Conservation (phyloP, 2,113 vertebrate genomes). For the Melanerpes aurifrons region DNA sequence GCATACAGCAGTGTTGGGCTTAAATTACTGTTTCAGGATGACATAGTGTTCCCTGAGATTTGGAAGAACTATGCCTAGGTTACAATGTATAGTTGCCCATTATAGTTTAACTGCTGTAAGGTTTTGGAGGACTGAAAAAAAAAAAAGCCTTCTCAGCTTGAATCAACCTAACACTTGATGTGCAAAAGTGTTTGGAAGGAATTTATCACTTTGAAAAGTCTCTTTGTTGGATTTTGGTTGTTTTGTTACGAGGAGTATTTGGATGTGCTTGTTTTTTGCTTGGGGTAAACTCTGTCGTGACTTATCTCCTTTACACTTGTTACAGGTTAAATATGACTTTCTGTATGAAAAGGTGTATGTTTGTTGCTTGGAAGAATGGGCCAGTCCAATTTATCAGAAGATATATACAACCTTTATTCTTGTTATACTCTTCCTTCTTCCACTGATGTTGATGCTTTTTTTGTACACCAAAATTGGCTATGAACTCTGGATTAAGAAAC, state of each 20-base stretch:
- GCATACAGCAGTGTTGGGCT: neutral
- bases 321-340: conserved; percentile 81
- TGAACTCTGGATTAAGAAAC: conserved; percentile 80
- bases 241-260: neutral
- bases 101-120: neutral
- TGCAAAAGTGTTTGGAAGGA: neutral
- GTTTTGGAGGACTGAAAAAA: neutral
- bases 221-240: neutral
- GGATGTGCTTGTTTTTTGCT: neutral
- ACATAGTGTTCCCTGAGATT: neutral
- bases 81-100: neutral
- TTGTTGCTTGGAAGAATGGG: conserved; percentile 80
- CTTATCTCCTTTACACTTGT: neutral
- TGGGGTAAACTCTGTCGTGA: neutral
- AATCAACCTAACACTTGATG: neutral
- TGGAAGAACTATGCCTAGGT: neutral
- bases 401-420: conserved; percentile 76
- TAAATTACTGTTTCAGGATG: neutral
- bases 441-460: conserved; percentile 74
- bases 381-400: conserved; percentile 71
- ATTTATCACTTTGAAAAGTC: neutral
- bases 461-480: conserved; percentile 77
- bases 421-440: conserved; percentile 77
- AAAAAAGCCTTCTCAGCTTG: neutral
- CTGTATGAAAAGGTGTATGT: conserved; percentile 74